Evolutionary conservation across 1,140 invertebrate species (phyloP).

Genomic region (Gryllus bimaculatus): DNA sequence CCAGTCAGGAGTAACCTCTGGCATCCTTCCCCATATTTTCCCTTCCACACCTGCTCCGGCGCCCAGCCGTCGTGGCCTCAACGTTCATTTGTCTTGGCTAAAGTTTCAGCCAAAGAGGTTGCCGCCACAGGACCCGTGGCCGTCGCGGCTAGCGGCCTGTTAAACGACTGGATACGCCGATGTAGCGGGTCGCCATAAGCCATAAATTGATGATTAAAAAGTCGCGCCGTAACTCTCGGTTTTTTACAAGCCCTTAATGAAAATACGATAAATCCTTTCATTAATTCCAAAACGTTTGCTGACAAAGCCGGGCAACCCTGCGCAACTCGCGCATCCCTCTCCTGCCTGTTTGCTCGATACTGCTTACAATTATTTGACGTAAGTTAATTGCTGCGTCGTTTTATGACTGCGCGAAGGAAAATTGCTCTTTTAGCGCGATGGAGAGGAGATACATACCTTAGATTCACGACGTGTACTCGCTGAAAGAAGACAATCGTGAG

Average conservation of each 20-base stretch:
- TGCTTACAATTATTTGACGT: neutral
- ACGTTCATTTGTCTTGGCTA: conserved; percentile 15
- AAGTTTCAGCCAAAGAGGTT: conserved; percentile 12
- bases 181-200: neutral
- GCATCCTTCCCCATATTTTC: conserved; percentile 13
- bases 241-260: neutral
- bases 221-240: neutral
- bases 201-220: neutral
- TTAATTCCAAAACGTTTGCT: neutral
- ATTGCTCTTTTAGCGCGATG: neutral
- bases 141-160: conserved; percentile 1
- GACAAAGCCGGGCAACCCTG: no score
- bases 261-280: conserved; percentile 1
- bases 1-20: neutral
- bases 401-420: neutral
- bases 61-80: neutral
- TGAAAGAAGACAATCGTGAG: no score
- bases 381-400: neutral
- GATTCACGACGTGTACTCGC: no score
- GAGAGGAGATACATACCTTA: no score
- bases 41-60: conserved; percentile 12
- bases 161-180: neutral
- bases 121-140: neutral
- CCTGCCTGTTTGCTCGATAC: neutral
- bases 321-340: neutral